phyloP scores from a whole-genome alignment of 2,113 vertebrate genomes.

The Equus quagga region DNA sequence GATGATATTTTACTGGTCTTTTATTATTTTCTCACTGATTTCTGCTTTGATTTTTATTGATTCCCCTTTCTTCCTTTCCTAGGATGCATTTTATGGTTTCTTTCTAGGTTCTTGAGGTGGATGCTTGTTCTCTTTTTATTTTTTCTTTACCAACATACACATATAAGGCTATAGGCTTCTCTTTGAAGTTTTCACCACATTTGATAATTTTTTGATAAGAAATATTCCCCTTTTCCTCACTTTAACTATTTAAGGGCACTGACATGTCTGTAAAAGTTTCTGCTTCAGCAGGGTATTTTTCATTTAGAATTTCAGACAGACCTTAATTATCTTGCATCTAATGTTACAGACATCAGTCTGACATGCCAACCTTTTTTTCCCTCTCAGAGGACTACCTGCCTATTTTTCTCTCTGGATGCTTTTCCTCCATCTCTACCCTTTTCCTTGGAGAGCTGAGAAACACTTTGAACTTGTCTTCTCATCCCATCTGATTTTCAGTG shows the following conservation, averaged over 20 bases:
- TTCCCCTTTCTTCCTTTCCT: not conserved
- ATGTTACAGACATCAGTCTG: not conserved
- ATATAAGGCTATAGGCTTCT: not conserved
- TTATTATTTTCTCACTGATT: not conserved
- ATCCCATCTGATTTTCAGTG: not conserved
- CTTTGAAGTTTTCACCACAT: not conserved
- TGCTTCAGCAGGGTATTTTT: not conserved
- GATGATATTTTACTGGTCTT: not conserved
- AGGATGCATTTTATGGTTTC: not conserved
- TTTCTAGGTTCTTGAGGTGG: not conserved
- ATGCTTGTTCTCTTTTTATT: not conserved
- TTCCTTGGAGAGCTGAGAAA: not conserved
- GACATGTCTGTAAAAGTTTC: fast-evolving
- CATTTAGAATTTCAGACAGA: not conserved
- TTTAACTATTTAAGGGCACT: not conserved
- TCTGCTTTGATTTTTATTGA: not conserved
- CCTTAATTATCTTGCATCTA: not conserved
- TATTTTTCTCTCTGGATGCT: not conserved
- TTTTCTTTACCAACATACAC: not conserved
- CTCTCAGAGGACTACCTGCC: not conserved
- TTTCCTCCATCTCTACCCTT: not conserved
- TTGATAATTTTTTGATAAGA: not conserved
- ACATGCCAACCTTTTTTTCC: not conserved
- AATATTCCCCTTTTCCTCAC: not conserved
- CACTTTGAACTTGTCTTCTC: not conserved